Evolutionary conservation across 1,140 invertebrate species (phyloP).

Genomic region (Coboldia fuscipes): DNA sequence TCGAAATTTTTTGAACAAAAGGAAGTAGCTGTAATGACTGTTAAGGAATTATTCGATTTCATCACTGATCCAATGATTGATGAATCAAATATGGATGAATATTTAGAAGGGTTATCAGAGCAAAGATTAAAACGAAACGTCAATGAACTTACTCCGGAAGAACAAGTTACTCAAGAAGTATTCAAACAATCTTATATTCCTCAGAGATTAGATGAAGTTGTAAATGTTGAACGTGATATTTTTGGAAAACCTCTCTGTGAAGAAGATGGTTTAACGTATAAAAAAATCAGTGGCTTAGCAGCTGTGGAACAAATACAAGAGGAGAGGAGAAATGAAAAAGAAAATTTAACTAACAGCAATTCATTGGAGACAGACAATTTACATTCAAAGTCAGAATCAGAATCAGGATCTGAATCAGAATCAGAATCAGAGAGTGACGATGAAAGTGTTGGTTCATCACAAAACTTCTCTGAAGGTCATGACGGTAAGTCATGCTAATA

Average conservation of each 20-base stretch:
- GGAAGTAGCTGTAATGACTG: constrained; percentile 68
- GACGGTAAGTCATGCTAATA: too few species aligned
- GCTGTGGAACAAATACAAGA: too few species aligned
- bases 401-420: too few species aligned
- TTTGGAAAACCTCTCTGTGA: constrained; percentile 52
- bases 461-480: constrained; percentile 16
- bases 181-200: constrained; percentile 93
- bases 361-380: too few species aligned
- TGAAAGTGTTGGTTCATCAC: constrained; percentile 12
- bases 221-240: constrained; percentile 79
- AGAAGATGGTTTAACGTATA: constrained; percentile 54
- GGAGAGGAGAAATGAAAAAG: too few species aligned
- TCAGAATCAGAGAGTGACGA: too few species aligned
- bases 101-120: constrained; percentile 47
- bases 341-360: too few species aligned
- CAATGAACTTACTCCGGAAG: constrained; percentile 38
- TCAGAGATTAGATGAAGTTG: constrained; percentile 75
- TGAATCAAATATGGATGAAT: constrained; percentile 60
- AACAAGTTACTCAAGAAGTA: constrained; percentile 66
- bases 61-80: constrained; percentile 77
- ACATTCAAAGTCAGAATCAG: too few species aligned
- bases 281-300: constrained; percentile 66
- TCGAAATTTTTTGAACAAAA: constrained; percentile 80
- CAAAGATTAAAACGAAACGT: constrained; percentile 33
- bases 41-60: constrained; percentile 89